Base-by-base conservation (phyloP, 2,797 vertebrate species). In the Centroberyx gerrardi region DNA sequence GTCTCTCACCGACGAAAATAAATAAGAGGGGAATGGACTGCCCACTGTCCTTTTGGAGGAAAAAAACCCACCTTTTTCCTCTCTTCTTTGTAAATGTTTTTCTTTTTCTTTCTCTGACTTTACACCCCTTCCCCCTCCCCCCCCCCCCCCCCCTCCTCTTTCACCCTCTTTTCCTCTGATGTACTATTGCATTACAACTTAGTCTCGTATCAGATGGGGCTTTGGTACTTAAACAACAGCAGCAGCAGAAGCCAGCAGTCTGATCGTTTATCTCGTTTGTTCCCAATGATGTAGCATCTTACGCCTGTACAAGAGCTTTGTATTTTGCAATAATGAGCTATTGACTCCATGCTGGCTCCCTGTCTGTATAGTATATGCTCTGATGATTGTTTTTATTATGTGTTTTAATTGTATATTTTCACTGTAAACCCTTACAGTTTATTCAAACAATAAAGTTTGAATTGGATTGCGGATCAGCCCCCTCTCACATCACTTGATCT, bases 41-140 rank as follows among this genome's bases (percentile, higher is more conserved):
- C n/a, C n/a, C 33, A 8, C 15, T 33, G 4, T 15, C 14, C 5
- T 14, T 49, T 42, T 42, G 40, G 40, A 13, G 13, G 8, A 44
- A 44, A 44, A 14, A 9, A 14, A 44, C 9, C 14, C 29, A 15
- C 7, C 68, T 62, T 53, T 53, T 54, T 68, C 61, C 52, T 71
- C 56, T 86, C 52, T 59, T 63, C 22, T 56, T 60, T 80, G 29
- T 51, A 55, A 52, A 68, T 3, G 10, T 9, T 18, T 62, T 46
- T 68, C 27, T 52, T 13, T 53, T 61, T 66, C 33, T 52, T 51
- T 52, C 46, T 62, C 8, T n/a, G 9, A 22, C 13, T 10, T 8
- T 46, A n/a, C 31, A 12, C 22, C 29, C 59, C 64, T 59, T 12
- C 46, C 28, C 36, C 22, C 1, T 22, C 14, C 10, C 46, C n/a